Percentiles rank a stretch among this genome's conserved stretches.
Conservation (phyloP, 2,888 invertebrate species). For the Pollenia labialis region DNA sequence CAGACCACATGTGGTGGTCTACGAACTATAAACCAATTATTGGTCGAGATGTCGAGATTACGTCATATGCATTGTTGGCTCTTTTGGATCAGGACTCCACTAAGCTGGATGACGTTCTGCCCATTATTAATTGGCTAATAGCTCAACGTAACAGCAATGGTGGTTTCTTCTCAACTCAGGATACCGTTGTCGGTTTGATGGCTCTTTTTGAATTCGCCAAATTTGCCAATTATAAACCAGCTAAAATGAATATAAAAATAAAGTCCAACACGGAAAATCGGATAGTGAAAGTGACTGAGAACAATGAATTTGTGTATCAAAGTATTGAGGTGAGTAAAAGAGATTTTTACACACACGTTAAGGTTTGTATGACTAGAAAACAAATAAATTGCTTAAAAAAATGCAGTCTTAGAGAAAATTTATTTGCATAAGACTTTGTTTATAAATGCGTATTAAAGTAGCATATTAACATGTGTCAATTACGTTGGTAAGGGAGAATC, state of each 20-base stretch:
- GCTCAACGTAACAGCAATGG: slow-evolving; percentile 88
- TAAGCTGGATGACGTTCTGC: slow-evolving; percentile 79
- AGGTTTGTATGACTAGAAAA: no score
- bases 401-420: no score
- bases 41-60: slow-evolving; percentile 78
- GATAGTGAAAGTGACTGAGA: slow-evolving; percentile 88
- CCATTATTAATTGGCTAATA: slow-evolving; percentile 90
- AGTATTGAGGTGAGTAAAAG: slow-evolving; percentile 86
- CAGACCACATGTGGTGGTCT: slow-evolving; percentile 92
- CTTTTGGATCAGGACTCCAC: slow-evolving; percentile 77
- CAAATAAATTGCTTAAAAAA: no score
- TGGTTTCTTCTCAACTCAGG: slow-evolving; percentile 91
- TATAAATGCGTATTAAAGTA: no score
- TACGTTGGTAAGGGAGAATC: no score
- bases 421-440: no score
- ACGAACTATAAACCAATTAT: slow-evolving; percentile 79
- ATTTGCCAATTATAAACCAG: slow-evolving; percentile 84
- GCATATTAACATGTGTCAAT: no score
- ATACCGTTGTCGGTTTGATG: slow-evolving; percentile 90
- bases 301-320: slow-evolving; percentile 92
- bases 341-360: no score
- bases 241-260: slow-evolving; percentile 86
- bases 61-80: slow-evolving; percentile 80
- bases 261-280: slow-evolving; percentile 83
- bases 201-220: slow-evolving; percentile 86